phyloP scores from a whole-genome alignment of 2,113 vertebrate genomes.

The Arenaria interpres region DNA sequence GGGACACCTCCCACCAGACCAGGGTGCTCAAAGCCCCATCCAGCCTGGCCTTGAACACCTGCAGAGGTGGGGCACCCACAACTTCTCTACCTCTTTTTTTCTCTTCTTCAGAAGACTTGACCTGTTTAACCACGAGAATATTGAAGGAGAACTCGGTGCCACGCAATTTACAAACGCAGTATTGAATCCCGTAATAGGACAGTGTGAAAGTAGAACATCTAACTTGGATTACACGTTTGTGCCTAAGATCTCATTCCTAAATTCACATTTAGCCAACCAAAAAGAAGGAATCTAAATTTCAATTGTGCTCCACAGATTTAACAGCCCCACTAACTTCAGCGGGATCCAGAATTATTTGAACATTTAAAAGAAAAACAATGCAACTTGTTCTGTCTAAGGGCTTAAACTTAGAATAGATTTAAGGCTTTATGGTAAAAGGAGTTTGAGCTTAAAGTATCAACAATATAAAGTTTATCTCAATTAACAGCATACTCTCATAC shows the following conservation, averaged over 20 bases:
- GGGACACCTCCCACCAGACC: not conserved
- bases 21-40: not conserved
- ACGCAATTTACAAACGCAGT: not conserved
- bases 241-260: not conserved
- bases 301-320: rapidly evolving
- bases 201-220: not conserved
- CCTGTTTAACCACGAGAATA: not conserved
- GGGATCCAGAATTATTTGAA: not conserved
- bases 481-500: not conserved
- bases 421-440: not conserved
- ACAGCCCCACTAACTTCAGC: not conserved
- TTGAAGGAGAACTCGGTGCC: not conserved
- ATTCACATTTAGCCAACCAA: not conserved
- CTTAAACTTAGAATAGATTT: not conserved
- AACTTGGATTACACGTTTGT: not conserved
- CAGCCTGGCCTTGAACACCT: not conserved
- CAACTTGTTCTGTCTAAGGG: not conserved
- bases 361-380: not conserved
- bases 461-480: not conserved
- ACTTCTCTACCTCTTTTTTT: not conserved
- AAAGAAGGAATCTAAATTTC: not conserved
- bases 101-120: not conserved
- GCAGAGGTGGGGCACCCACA: not conserved
- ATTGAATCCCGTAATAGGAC: not conserved
- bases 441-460: not conserved